These are phyloP conservation scores for Ceratoteleas bidentatus DNA, from an alignment of 1,140 invertebrate genomes.

Conservation along the genomic window DNA sequence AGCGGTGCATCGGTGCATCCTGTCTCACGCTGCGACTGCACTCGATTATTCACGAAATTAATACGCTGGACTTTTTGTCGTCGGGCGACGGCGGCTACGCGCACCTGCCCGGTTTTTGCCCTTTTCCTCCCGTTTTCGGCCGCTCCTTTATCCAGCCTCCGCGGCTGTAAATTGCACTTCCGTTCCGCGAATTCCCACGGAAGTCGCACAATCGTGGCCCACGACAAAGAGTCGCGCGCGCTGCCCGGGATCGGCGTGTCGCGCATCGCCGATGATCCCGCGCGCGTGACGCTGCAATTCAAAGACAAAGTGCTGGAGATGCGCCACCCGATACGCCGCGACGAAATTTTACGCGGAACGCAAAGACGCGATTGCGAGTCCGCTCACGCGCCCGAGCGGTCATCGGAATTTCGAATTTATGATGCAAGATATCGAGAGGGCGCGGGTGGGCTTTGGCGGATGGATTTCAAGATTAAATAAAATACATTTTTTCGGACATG, in stretches of 20 bases:
- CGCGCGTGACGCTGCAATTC: slow-evolving; percentile 37
- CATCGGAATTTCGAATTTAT: too few species aligned
- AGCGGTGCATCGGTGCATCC: slow-evolving; percentile 48
- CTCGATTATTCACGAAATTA: slow-evolving; percentile 64
- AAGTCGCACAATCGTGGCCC: slow-evolving; percentile 75
- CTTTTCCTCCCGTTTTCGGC: slow-evolving; percentile 43
- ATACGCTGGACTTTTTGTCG: slow-evolving; percentile 55
- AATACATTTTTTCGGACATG: too few species aligned
- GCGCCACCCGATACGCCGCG: too few species aligned
- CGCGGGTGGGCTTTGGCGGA: too few species aligned
- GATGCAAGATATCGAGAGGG: too few species aligned
- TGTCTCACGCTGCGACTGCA: slow-evolving; percentile 51
- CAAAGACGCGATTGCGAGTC: too few species aligned
- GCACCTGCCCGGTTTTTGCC: slow-evolving; percentile 68
- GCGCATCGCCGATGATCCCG: slow-evolving; percentile 45
- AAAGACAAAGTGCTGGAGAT: not conserved
- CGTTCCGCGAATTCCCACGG: slow-evolving; percentile 80
- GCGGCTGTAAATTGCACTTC: slow-evolving; percentile 77
- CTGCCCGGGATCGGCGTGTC: slow-evolving; percentile 59
- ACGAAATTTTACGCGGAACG: too few species aligned
- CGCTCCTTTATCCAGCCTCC: slow-evolving; percentile 66
- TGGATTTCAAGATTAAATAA: too few species aligned
- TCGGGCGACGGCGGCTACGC: slow-evolving; percentile 17
- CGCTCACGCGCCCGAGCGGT: too few species aligned
- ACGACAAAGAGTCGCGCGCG: slow-evolving; percentile 69